phyloP scores from a whole-genome alignment of 1,140 invertebrate genomes.

The Eufriesea mexicana region DNA sequence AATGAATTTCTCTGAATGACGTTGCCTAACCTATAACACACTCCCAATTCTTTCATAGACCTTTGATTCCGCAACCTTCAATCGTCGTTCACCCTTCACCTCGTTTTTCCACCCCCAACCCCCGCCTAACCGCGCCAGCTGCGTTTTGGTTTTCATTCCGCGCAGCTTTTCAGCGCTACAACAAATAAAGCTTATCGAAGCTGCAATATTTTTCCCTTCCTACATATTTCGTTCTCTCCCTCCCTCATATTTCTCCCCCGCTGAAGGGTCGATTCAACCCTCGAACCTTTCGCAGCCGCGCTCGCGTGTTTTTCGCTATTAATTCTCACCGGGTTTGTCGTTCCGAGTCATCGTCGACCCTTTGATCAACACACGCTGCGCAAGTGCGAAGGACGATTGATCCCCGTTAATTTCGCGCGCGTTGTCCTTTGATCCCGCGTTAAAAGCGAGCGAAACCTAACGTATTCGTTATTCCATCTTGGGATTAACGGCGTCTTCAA shows the following conservation, averaged over 20 bases:
- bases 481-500: no score
- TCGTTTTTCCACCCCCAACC: neutral
- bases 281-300: neutral
- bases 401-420: neutral
- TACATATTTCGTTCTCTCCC: no score
- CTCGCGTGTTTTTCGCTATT: neutral
- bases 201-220: constrained; percentile 14
- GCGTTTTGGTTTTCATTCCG: neutral
- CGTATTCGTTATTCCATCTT: constrained; percentile 1
- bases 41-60: neutral
- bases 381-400: neutral
- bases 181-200: constrained; percentile 9
- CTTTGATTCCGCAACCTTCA: constrained; percentile 12
- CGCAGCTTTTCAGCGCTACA: neutral
- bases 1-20: constrained; percentile 4
- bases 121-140: neutral
- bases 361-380: neutral
- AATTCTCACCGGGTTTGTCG: no score
- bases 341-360: neutral
- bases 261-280: neutral
- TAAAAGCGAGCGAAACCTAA: neutral
- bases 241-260: neutral
- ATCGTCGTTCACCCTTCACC: neutral
- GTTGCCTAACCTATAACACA: neutral
- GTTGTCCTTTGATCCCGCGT: neutral